phyloP scores from a whole-genome alignment of 2,113 vertebrate species.

The Ptilorrhoa leucosticta region DNA sequence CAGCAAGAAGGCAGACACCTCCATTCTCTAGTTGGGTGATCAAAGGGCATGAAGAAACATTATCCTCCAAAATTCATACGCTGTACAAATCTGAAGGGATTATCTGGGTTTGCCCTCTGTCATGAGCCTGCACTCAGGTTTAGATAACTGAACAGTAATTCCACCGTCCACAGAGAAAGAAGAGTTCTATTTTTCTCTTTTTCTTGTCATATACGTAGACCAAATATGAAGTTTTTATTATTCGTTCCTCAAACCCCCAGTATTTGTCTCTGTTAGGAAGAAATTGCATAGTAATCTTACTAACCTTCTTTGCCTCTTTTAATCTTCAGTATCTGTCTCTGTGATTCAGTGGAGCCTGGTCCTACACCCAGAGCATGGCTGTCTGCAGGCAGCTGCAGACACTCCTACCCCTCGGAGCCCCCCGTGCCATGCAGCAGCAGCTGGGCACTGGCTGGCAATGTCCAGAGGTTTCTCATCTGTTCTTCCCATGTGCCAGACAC shows the following conservation, averaged over 20 bases:
- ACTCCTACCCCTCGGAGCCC: accelerated
- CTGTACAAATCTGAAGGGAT: not conserved
- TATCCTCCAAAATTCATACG: not conserved
- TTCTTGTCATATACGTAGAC: accelerated
- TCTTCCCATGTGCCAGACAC: not conserved
- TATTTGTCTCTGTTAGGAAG: not conserved
- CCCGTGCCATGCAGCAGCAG: not conserved
- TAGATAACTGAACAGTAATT: not conserved
- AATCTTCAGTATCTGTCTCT: not conserved
- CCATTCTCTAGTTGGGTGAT: accelerated
- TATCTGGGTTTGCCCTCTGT: not conserved
- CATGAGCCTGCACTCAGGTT: not conserved
- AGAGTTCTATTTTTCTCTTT: accelerated
- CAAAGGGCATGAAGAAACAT: not conserved
- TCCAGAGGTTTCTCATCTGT: not conserved
- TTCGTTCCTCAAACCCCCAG: not conserved
- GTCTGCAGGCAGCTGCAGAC: not conserved
- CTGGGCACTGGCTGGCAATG: not conserved
- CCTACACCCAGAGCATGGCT: not conserved
- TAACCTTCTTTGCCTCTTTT: not conserved
- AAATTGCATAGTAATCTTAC: not conserved
- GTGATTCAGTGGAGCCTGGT: not conserved
- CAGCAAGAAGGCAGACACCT: not conserved
- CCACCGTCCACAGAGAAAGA: not conserved
- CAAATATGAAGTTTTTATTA: not conserved